Evolutionary conservation across 2,113 vertebrate genomes (phyloP), one percentile per base, ranked within the genome.

Genomic region (Daphoenositta chrysoptera): DNA sequence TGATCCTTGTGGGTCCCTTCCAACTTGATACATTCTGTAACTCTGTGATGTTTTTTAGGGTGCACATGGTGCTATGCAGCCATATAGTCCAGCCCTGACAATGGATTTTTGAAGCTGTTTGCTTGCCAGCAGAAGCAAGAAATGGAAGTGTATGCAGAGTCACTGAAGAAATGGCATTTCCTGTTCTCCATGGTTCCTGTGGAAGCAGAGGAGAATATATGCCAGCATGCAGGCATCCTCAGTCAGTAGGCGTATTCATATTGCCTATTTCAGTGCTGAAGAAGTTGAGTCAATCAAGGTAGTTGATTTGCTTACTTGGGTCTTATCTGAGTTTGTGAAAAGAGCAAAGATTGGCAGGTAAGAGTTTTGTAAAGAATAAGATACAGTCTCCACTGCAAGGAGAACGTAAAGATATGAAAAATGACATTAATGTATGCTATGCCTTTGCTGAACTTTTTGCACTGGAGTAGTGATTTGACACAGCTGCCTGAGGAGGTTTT

Each of bases 381-480:
- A 23, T 57, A 17, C 4, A 4, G 12, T 57, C 39, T 53, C 31
- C 27, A 58, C 35, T 68, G 42, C 28, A 54, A 87, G 16, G 27
- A 83, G 21, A 57, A 39, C 11, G 63, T 90, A 16, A 77, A n/a
- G 24, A 9, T 30, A 35, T 2, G 33, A 56, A 77, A 84, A 68
- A 4, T 5, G 9, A 15, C 4, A 6, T 42, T 63, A 51, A 27
- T 27, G 7, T 30, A 57, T 1, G 6, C 8, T 35, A 53, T 2
- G 4, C 22, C 28, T 85, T 45, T 53, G 27, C 30, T 80, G 75
- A 78, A 47, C 26, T 19, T 78, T 58, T 60, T 88, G 13, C 40
- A 26, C 4, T 51, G 40, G 8, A 78, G 6, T 20, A 69, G 30
- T 39, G 26, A 30, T 69, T 78, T 78, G 27, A 28, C 27, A 61